Conservation (phyloP, 2,113 vertebrate species). For the Perccottus glenii region DNA sequence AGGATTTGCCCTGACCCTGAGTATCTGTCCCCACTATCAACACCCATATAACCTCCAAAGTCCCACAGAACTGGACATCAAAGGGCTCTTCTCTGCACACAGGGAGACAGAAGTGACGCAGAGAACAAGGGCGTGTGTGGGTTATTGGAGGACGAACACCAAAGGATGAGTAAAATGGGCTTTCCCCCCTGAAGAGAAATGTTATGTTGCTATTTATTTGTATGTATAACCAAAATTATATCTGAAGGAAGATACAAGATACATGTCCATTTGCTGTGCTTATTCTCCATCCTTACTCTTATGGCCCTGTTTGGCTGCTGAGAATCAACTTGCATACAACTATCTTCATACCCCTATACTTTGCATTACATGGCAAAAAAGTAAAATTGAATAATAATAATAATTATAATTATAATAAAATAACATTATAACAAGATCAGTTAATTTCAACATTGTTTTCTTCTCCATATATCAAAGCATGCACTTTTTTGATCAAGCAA, state of each 20-base stretch:
- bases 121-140: slow-evolving; percentile 45
- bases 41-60: slow-evolving; percentile 35
- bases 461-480: slow-evolving; percentile 74
- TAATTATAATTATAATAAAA: slow-evolving; percentile 17
- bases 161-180: slow-evolving; percentile 44
- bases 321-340: slow-evolving; percentile 22
- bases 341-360: slow-evolving; percentile 22
- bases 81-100: slow-evolving; percentile 51
- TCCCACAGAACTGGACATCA: slow-evolving; percentile 65
- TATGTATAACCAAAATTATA: slow-evolving; percentile 10
- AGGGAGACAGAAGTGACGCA: slow-evolving; percentile 42
- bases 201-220: not conserved
- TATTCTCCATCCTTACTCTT: slow-evolving; percentile 44
- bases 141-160: slow-evolving; percentile 45
- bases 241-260: slow-evolving; percentile 32
- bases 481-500: slow-evolving; percentile 77
- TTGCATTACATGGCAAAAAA: slow-evolving; percentile 55
- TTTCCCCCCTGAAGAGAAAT: slow-evolving; percentile 52
- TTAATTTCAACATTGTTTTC: slow-evolving; percentile 70
- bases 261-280: slow-evolving; percentile 53
- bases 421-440: slow-evolving; percentile 57
- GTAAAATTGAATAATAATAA: slow-evolving; percentile 59
- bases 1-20: slow-evolving; percentile 47
- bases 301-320: slow-evolving; percentile 34
- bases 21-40: not conserved